Evolutionary conservation across 2,113 vertebrate genomes (phyloP), one percentile per base, ranked within the genome.

Genomic region (Thunnus thynnus): DNA sequence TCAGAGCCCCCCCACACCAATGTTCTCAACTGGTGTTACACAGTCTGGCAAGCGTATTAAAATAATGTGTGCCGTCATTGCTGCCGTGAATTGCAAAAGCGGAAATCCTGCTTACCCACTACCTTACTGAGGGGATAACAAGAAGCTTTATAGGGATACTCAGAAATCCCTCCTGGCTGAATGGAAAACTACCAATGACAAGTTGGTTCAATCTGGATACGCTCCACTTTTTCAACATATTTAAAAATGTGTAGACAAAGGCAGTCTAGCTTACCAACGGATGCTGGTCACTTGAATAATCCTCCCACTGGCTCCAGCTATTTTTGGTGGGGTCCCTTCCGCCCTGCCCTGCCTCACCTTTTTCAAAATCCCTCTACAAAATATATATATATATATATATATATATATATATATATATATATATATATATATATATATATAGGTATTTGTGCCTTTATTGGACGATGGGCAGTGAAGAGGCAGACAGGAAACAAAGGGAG

Each of bases 21-120:
- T 62, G 83, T 83, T 86, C 83, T 86, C 85, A 84, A 55, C 72
- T 60, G 64, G 92, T 84, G 87, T 93, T 94, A 86, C 67, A 82
- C 75, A 92, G 91, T 93, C 94, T 92, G 90, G 85, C 86, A 83
- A 79, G 80, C 80, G 86, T 88, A 94, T 93, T 95, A 94, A 93
- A 92, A 90, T 86, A 84, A 89, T 90, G 85, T 86, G 88, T 87
- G 84, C 89, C 52, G 56, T 89, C 85, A 84, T 75, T 71, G 86
- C 81, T 50, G 56, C 74, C 64, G 71, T 85, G 80, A 87, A 88
- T 93, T 94, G 88, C 86, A 82, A 92, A 94, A 93, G 88, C 85
- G 82, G 94, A 95, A 94, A 94, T 95, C 94, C 95, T 91, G 88
- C 84, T 95, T 94, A 94, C 91, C 90, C 88, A 90, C 92, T 86